Conservation (phyloP, 2,888 invertebrate species). For the Agrilus biguttatus region DNA sequence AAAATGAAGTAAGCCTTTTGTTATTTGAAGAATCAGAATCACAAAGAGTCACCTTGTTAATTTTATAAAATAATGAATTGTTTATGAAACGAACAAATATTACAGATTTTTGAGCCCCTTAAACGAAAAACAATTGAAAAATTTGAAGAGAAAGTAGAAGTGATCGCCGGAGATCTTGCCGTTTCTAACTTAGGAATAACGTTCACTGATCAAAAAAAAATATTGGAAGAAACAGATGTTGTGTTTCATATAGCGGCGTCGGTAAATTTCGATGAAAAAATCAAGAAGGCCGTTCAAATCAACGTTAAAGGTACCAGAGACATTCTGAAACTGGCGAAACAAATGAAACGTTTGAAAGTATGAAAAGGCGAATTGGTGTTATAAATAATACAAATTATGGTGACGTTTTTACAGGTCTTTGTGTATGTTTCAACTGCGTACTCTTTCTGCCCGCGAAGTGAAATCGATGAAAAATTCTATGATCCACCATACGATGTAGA, state of each 20-base stretch:
- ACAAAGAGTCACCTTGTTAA: no score
- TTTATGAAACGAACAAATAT: no score
- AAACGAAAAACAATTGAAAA: conserved; percentile 34
- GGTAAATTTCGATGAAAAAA: conserved; percentile 57
- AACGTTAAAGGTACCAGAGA: conserved; percentile 53
- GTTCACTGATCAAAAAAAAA: conserved; percentile 31
- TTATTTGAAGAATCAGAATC: no score
- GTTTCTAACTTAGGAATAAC: conserved; percentile 37
- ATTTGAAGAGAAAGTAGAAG: conserved; percentile 38
- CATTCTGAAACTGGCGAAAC: conserved; percentile 46
- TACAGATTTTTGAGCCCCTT: conserved; percentile 35
- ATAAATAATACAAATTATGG: conserved; percentile 29
- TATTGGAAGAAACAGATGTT: conserved; percentile 41
- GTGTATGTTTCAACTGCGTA: conserved; percentile 20
- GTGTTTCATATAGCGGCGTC: conserved; percentile 67
- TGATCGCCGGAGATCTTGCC: conserved; percentile 40
- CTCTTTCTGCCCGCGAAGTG: conserved; percentile 13
- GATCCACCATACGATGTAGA: conserved; percentile 33
- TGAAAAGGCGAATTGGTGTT: conserved; percentile 8
- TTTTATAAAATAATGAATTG: no score
- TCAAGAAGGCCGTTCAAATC: conserved; percentile 50
- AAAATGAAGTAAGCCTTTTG: no score
- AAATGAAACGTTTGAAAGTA: conserved; percentile 51
- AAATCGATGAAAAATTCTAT: conserved; percentile 29
- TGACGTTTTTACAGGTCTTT: conserved; percentile 24